A percentile compares a stretch with the other conserved stretches of the same genome.
These are phyloP conservation scores for Eupithecia vulgata DNA, from an alignment of 2,888 invertebrate genomes.

Conservation along the genomic window DNA sequence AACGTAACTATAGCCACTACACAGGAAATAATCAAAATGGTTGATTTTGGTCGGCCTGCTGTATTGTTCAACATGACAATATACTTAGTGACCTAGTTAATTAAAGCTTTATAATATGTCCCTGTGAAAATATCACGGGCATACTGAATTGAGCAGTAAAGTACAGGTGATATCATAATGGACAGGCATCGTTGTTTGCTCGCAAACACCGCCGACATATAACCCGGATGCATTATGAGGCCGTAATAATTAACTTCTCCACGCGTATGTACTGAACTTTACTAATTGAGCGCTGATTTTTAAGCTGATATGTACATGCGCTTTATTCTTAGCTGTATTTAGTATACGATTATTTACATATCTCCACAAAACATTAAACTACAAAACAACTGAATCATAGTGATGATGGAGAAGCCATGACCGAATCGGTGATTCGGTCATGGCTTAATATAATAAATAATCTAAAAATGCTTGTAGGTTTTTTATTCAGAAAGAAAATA, in stretches of 20 bases:
- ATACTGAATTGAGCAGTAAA: constrained; percentile 30
- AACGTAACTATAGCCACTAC: too few relatives aligned
- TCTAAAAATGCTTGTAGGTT: too few relatives aligned
- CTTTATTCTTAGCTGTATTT: not conserved
- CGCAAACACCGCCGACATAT: constrained; percentile 40
- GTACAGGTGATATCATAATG: constrained; percentile 41
- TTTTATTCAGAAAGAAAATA: too few relatives aligned
- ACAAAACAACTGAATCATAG: too few relatives aligned
- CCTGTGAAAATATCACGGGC: not conserved
- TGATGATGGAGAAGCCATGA: too few relatives aligned
- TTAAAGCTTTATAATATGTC: not conserved
- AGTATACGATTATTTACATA: not conserved
- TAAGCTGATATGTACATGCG: constrained; percentile 9
- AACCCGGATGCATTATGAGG: constrained; percentile 40
- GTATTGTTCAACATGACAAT: not conserved
- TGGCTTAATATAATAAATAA: too few relatives aligned
- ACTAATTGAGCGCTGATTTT: constrained; percentile 26
- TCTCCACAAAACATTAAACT: too few relatives aligned
- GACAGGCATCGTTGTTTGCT: constrained; percentile 39
- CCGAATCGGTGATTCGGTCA: too few relatives aligned
- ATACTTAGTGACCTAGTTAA: not conserved
- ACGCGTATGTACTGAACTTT: constrained; percentile 28
- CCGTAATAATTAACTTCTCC: constrained; percentile 47
- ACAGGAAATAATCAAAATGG: too few relatives aligned
- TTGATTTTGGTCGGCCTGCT: too few relatives aligned